Evolutionary conservation across 2,888 invertebrate species (phyloP), one percentile per base, ranked within the genome.

Genomic region (Pristionchus maxplancki): DNA sequence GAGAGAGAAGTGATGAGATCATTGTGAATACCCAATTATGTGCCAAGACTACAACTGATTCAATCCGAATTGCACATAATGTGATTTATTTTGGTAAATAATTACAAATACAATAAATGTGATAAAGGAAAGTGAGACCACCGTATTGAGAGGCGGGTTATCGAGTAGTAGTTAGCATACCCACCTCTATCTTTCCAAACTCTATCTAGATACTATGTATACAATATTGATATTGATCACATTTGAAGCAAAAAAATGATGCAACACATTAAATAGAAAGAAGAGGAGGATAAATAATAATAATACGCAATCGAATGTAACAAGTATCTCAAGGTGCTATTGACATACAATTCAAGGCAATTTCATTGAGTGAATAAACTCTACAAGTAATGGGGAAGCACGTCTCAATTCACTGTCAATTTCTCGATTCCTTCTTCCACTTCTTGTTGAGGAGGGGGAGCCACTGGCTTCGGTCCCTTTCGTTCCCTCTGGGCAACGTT

Each of bases 401-500:
- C 1, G 17, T 9, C 40, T 74, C 24, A 40, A 74, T 71, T 71
- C 31, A 71, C 67, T 2, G 34, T 8, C 67, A 71, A 17, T 44
- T 74, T 40, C 74, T 74, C 74, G 40, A 74, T 74, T 74, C 34
- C 67, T 9, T 58, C 64, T 58, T 89, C 67, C n/a, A 67, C 31
- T 67, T 67, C 48, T 64, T 40, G 67, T 28, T 13, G 44, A n/a
- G 86, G 48, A 37, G 86, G 48, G 20, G 24, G 17, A 24, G 31
- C 31, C 58, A 37, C 58, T 84, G 58, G 74, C 20, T 84, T 58
- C 24, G 31, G 48, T 17, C 78, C 71, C 81, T 88, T 82, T 50
- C 88, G 71, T 71, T 89, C 89, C 62, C 89, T 40, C 81, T 91
- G 91, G 31, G 91, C 91, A 20, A 89, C 88, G 53, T 89, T 92